Evolutionary conservation across 1,140 invertebrate genomes (phyloP).

Genomic region (Drosophila lini): DNA sequence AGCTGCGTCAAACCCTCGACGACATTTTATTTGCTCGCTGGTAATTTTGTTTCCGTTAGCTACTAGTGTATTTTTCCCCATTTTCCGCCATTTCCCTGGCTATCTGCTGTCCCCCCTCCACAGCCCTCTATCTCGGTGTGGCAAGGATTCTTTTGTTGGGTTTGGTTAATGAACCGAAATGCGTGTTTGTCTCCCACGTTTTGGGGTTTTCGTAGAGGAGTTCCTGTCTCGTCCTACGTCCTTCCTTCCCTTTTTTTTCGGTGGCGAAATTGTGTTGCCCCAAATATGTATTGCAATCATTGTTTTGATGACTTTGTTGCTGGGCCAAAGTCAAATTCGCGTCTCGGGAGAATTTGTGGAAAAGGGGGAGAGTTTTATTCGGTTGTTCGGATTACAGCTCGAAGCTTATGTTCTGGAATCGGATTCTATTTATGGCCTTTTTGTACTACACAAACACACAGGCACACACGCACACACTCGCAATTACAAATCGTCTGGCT

Average conservation of each 20-base stretch:
- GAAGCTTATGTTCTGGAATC: constrained; percentile 57
- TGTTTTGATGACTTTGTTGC: constrained; percentile 80
- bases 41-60: constrained; percentile 78
- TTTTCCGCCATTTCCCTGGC: constrained; percentile 10
- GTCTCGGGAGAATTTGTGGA: constrained; percentile 29
- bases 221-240: constrained; percentile 1
- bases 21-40: constrained; percentile 79
- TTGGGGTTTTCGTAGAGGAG: constrained; percentile 33
- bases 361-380: constrained; percentile 33
- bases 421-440: constrained; percentile 46
- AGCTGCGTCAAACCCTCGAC: constrained; percentile 75
- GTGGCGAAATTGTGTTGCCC: constrained; percentile 64
- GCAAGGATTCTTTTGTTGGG: constrained; percentile 64
- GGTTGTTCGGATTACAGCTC: constrained; percentile 61
- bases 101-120: constrained; percentile 15
- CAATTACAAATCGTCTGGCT: constrained; percentile 49
- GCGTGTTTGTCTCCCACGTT: constrained; percentile 72
- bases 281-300: constrained; percentile 76
- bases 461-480: constrained; percentile 8
- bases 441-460: constrained; percentile 6
- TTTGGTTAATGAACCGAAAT: constrained; percentile 80
- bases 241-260: constrained; percentile 40
- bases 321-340: constrained; percentile 61
- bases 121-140: not conserved
- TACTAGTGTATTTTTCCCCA: constrained; percentile 60